Evolutionary conservation across 1,140 invertebrate genomes (phyloP).

Genomic region (Oncopodura yosiiana): DNA sequence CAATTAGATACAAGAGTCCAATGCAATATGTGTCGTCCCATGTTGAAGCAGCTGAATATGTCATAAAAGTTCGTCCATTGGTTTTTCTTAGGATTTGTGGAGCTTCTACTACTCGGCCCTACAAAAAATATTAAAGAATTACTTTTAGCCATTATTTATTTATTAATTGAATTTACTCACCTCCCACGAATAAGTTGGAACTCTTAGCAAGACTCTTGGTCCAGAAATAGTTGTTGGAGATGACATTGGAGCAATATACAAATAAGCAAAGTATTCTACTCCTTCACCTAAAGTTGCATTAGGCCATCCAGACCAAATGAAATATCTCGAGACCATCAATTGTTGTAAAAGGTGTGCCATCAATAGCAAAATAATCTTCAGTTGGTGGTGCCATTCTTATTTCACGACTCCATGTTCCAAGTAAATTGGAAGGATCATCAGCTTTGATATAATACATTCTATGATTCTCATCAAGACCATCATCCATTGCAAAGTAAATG

Average conservation of each 20-base stretch:
- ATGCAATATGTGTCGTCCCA: constrained; percentile 25
- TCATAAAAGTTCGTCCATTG: constrained; percentile 11
- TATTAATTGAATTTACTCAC: too few relatives aligned
- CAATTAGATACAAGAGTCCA: constrained; percentile 13
- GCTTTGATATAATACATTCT: constrained; percentile 24
- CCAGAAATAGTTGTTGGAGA: constrained; percentile 7
- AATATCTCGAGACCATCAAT: constrained; percentile 12
- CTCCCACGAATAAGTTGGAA: constrained; percentile 19
- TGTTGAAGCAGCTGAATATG: constrained; percentile 21
- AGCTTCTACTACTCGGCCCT: constrained; percentile 16
- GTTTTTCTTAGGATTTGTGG: constrained; percentile 20
- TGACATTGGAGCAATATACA: constrained; percentile 26
- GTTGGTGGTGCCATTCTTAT: constrained; percentile 6
- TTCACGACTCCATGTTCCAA: constrained; percentile 14
- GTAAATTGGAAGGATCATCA: constrained; percentile 8
- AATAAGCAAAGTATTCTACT: constrained; percentile 8
- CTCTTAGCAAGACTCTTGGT: constrained; percentile 1
- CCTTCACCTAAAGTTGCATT: neutral
- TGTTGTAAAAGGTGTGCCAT: constrained; percentile 15
- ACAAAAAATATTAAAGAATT: too few relatives aligned
- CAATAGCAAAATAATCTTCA: constrained; percentile 27
- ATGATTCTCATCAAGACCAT: constrained; percentile 21
- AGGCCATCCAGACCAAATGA: constrained; percentile 28
- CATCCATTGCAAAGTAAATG: constrained; percentile 30
- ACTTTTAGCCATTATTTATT: too few relatives aligned